These are phyloP conservation scores for Heteromormyrus szaboi DNA, from an alignment of 2,797 vertebrate genomes.

Conservation along the genomic window DNA sequence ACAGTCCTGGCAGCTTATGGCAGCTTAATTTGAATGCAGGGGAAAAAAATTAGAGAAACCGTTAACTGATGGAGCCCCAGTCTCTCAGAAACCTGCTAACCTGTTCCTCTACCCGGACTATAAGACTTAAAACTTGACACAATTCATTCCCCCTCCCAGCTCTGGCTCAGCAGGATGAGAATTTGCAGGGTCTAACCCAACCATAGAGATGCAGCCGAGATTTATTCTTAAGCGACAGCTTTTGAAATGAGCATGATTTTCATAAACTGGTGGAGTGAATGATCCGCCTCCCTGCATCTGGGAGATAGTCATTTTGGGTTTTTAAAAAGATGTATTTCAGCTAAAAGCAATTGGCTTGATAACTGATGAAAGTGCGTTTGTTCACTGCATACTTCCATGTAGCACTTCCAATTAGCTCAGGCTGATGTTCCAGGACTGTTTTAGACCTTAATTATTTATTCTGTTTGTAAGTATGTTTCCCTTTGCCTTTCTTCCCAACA, in stretches of 20 bases:
- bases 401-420: background rate
- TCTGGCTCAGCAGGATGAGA: slow-evolving; percentile 29
- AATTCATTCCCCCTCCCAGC: background rate
- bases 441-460: background rate
- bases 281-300: slow-evolving; percentile 35
- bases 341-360: slow-evolving; percentile 31
- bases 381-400: background rate
- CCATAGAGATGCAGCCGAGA: slow-evolving; percentile 25
- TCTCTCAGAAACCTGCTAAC: slow-evolving; percentile 30
- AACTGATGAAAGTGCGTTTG: slow-evolving; percentile 23
- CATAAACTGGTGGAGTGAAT: slow-evolving; percentile 10
- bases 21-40: slow-evolving; percentile 45
- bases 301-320: slow-evolving; percentile 32
- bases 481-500: background rate
- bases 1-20: slow-evolving; percentile 55
- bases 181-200: slow-evolving; percentile 24
- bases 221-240: slow-evolving; percentile 48
- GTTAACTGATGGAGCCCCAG: slow-evolving; percentile 35
- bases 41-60: slow-evolving; percentile 43
- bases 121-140: slow-evolving; percentile 37
- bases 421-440: background rate
- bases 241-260: slow-evolving; percentile 25
- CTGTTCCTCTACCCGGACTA: slow-evolving; percentile 18
- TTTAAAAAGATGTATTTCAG: background rate
- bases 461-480: background rate